A percentile compares a stretch with the other conserved stretches of the same genome.
Evolutionary conservation across 2,113 vertebrate genomes (phyloP).

Genomic region (Syrmaticus mikado): DNA sequence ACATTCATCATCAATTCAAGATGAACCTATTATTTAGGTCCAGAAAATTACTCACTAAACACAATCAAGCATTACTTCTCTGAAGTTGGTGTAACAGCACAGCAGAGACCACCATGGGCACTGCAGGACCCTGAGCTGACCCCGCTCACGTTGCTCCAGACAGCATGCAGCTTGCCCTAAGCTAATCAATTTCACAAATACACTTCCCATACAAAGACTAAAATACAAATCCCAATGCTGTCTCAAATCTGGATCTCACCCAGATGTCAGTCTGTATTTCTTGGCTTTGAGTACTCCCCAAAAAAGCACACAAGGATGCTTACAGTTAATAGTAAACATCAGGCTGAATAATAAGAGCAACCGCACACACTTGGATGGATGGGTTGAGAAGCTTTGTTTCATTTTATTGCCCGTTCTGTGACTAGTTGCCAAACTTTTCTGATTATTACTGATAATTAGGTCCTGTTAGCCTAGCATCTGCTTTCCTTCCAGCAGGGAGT

Average conservation of each 20-base stretch:
- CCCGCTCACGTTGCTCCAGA: accelerated
- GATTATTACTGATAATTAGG: slow-evolving; percentile 20
- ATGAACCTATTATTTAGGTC: neutral
- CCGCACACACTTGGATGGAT: neutral
- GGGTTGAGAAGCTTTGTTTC: slow-evolving; percentile 10
- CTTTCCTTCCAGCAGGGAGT: neutral
- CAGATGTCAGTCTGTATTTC: neutral
- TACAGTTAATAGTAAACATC: neutral
- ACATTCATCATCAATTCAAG: neutral
- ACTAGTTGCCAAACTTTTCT: slow-evolving; percentile 59
- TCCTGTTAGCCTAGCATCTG: slow-evolving; percentile 6
- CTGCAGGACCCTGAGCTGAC: neutral
- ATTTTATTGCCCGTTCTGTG: neutral
- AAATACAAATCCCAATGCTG: neutral
- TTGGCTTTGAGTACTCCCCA: neutral
- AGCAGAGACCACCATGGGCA: neutral
- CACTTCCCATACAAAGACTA: neutral
- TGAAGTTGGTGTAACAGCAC: neutral
- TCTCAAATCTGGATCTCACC: neutral
- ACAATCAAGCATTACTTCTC: neutral
- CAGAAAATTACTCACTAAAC: neutral
- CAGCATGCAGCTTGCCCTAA: neutral
- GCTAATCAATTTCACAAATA: neutral
- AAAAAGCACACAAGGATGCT: neutral
- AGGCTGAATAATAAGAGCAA: slow-evolving; percentile 40